These are phyloP conservation scores for Todus mexicanus DNA, from an alignment of 2,797 vertebrate genomes.

Conservation along the genomic window DNA sequence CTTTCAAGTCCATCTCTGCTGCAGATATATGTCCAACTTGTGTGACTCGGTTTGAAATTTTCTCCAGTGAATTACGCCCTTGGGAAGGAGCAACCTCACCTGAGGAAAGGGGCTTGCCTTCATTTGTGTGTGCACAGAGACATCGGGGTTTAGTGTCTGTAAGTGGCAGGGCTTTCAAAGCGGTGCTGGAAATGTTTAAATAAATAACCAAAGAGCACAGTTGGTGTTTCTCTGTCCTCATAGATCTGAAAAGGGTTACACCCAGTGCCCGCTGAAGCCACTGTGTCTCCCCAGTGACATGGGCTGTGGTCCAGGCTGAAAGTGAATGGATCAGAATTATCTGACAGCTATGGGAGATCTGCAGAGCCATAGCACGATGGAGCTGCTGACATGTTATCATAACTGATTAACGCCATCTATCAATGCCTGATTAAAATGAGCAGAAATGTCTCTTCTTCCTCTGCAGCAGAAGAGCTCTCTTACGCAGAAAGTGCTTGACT, in stretches of 20 bases:
- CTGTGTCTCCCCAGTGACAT: rapidly evolving
- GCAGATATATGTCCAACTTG: background rate
- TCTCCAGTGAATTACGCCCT: too few relatives aligned
- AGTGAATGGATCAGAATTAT: background rate
- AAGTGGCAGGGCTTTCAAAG: background rate
- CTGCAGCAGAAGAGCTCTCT: conserved; percentile 26
- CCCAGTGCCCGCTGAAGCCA: background rate
- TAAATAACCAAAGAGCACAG: rapidly evolving
- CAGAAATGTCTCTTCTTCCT: conserved; percentile 10
- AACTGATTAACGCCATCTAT: background rate
- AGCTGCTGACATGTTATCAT: background rate
- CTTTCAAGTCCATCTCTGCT: background rate
- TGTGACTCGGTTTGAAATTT: background rate
- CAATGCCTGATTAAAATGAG: conserved; percentile 21
- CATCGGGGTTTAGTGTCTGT: rapidly evolving
- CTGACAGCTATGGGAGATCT: background rate
- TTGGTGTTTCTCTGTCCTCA: background rate
- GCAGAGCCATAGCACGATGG: background rate
- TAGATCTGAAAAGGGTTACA: rapidly evolving
- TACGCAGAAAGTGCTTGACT: conserved; percentile 3
- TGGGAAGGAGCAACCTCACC: background rate
- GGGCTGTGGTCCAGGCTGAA: background rate
- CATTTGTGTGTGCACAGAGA: rapidly evolving
- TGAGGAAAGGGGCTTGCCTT: background rate
- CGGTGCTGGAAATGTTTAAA: background rate